Percentiles rank a stretch among this genome's conserved stretches.
Evolutionary conservation across 2,113 vertebrate genomes (phyloP).

Genomic region (Coregonus clupeaformis): DNA sequence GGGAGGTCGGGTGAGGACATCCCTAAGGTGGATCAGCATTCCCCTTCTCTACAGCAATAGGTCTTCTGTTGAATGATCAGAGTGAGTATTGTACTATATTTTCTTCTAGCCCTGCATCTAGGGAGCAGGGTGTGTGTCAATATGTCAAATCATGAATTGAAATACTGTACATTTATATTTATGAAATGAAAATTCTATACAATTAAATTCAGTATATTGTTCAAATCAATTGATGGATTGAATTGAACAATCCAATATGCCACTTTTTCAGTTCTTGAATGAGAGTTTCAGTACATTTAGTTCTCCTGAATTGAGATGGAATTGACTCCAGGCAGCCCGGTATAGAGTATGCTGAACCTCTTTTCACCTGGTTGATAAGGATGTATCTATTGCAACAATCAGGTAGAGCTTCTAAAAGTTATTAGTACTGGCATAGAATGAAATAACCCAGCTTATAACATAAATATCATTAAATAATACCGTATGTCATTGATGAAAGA

Average conservation of each 20-base stretch:
- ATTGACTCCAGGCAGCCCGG: background rate
- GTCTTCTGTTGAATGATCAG: slow-evolving; percentile 27
- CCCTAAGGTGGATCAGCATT: slow-evolving; percentile 48
- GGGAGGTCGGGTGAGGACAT: slow-evolving; percentile 51
- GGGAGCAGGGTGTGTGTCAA: background rate
- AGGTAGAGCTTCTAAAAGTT: background rate
- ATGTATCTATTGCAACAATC: background rate
- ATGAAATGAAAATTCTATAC: background rate
- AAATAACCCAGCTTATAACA: slow-evolving; percentile 43
- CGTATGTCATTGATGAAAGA: slow-evolving; percentile 63
- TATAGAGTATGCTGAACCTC: background rate
- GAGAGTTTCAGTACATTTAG: background rate
- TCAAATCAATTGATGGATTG: background rate
- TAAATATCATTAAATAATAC: slow-evolving; percentile 66
- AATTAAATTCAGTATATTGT: background rate
- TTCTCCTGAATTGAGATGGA: background rate
- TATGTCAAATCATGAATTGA: background rate
- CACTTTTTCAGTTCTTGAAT: background rate
- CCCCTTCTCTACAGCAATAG: slow-evolving; percentile 34
- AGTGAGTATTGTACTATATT: slow-evolving; percentile 54
- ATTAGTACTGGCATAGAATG: slow-evolving; percentile 33
- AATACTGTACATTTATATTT: no score
- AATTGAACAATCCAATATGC: background rate
- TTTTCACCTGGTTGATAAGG: background rate
- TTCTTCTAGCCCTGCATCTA: slow-evolving; percentile 13